Percentiles rank a stretch among this genome's conserved stretches.
Conservation (phyloP, 2,888 invertebrate species). For the Euclidia mi region DNA sequence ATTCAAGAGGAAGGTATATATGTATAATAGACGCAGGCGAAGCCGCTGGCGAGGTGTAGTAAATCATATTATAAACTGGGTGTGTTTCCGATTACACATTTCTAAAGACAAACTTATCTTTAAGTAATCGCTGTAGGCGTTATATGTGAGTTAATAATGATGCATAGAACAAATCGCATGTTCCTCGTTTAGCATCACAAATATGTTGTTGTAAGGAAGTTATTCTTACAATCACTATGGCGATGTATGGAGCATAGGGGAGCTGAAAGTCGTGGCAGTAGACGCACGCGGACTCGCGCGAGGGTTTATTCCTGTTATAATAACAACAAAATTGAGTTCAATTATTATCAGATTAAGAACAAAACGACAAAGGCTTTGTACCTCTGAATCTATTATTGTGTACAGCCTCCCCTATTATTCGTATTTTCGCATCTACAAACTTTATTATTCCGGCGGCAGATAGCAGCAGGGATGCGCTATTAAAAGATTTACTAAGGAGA, state of each 20-base stretch:
- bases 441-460: slow-evolving; percentile 51
- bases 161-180: slow-evolving; percentile 28
- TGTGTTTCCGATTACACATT: too few relatives aligned
- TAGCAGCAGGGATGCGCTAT: slow-evolving; percentile 40
- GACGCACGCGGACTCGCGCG: slow-evolving; percentile 37
- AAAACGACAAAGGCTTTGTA: slow-evolving; percentile 63
- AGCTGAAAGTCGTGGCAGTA: slow-evolving; percentile 39
- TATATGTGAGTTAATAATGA: slow-evolving; percentile 13
- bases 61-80: too few relatives aligned
- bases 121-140: background rate
- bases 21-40: too few relatives aligned
- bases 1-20: too few relatives aligned
- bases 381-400: slow-evolving; percentile 57
- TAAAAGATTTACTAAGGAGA: slow-evolving; percentile 44
- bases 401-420: slow-evolving; percentile 54
- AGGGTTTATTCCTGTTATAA: slow-evolving; percentile 60
- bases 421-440: slow-evolving; percentile 55
- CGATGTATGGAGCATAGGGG: slow-evolving; percentile 51
- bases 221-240: slow-evolving; percentile 55
- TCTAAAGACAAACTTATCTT: too few relatives aligned
- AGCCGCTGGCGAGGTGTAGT: too few relatives aligned
- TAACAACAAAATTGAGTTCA: slow-evolving; percentile 70
- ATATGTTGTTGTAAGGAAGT: slow-evolving; percentile 42
- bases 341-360: slow-evolving; percentile 72
- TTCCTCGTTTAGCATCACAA: slow-evolving; percentile 32